phyloP scores from a whole-genome alignment of 2,797 vertebrate species.

The Acipenser oxyrinchus region DNA sequence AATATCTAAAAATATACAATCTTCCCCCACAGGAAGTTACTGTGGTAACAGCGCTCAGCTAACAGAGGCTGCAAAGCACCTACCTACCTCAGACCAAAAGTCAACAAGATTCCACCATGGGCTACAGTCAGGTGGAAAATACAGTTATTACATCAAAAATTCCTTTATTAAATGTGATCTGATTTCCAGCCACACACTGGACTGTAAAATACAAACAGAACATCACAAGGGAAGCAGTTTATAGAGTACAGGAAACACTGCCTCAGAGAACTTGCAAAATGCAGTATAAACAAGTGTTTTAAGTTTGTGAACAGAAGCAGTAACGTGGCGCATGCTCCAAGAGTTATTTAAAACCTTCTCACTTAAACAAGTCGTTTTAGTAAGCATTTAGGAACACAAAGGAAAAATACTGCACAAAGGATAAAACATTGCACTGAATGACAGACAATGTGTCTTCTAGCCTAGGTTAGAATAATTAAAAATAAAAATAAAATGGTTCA shows the following conservation, averaged over 20 bases:
- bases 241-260: slow-evolving; percentile 1
- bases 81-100: slow-evolving; percentile 4
- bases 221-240: background rate
- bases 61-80: slow-evolving; percentile 2
- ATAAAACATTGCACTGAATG: too few species aligned
- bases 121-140: slow-evolving; percentile 3
- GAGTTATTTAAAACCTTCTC: too few species aligned
- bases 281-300: too few species aligned
- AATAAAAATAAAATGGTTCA: too few species aligned
- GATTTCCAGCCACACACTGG: slow-evolving; percentile 10
- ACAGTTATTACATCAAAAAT: slow-evolving; percentile 9
- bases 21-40: slow-evolving; percentile 14
- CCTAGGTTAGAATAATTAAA: too few species aligned
- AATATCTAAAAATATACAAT: slow-evolving; percentile 14
- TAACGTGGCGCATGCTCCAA: too few species aligned
- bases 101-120: slow-evolving; percentile 6
- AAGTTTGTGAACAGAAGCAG: too few species aligned
- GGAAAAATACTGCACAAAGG: too few species aligned
- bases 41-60: slow-evolving; percentile 7
- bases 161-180: slow-evolving; percentile 7
- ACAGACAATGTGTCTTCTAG: too few species aligned
- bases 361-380: too few species aligned
- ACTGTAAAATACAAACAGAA: background rate
- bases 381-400: too few species aligned
- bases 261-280: background rate